Conservation (phyloP, 92 coral and sea anemone genomes). For the Pocillopora meandrina region DNA sequence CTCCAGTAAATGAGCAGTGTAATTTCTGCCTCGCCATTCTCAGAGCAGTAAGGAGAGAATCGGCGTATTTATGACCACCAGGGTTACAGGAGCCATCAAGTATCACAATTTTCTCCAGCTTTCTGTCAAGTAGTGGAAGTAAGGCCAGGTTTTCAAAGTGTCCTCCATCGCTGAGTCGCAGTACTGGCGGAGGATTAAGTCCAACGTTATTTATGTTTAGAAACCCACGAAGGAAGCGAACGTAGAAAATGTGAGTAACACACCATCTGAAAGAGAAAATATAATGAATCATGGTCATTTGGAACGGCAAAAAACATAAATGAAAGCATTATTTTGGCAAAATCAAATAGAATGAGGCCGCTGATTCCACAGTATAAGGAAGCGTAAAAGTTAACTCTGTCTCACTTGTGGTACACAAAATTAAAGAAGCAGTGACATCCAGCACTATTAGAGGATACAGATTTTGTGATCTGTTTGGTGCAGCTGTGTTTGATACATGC, state of each 20-base stretch:
- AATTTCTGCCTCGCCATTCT: slow-evolving; percentile 74
- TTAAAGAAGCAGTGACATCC: too few relatives aligned
- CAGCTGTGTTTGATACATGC: too few relatives aligned
- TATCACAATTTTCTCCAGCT: slow-evolving; percentile 56
- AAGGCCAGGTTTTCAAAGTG: slow-evolving; percentile 76
- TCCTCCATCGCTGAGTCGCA: slow-evolving; percentile 86
- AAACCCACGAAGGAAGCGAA: slow-evolving; percentile 70
- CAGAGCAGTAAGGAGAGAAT: slow-evolving; percentile 41
- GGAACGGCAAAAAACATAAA: too few relatives aligned
- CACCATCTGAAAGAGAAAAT: slow-evolving; percentile 48
- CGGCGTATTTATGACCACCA: slow-evolving; percentile 41
- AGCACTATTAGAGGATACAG: too few relatives aligned
- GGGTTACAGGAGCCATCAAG: slow-evolving; percentile 53
- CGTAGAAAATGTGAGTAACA: slow-evolving; percentile 43
- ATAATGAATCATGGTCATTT: too few relatives aligned
- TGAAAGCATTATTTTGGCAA: neutral
- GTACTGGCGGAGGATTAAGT: slow-evolving; percentile 58
- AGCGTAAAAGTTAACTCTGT: too few relatives aligned
- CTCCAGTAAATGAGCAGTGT: slow-evolving; percentile 74
- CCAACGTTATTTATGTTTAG: slow-evolving; percentile 54
- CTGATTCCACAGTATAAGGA: too few relatives aligned
- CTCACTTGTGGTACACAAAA: too few relatives aligned
- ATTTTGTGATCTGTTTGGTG: too few relatives aligned
- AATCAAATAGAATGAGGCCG: too few relatives aligned
- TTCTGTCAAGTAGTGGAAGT: slow-evolving; percentile 61